phyloP scores from a whole-genome alignment of 2,888 invertebrate species.

The Lasius platythorax region DNA sequence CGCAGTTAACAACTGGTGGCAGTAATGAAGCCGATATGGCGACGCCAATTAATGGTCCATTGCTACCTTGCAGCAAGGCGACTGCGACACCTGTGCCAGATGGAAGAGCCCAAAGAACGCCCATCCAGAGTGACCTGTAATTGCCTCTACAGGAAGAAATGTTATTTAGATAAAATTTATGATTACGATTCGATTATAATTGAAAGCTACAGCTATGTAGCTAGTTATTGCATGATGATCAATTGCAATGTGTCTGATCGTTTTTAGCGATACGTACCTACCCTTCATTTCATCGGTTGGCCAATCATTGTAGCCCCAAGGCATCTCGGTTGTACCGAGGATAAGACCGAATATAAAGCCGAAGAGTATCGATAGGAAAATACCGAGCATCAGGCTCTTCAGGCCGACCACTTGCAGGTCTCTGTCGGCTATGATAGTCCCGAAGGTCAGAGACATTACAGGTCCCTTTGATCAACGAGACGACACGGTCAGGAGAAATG shows the following conservation, averaged over 20 bases:
- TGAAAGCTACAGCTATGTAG: background rate
- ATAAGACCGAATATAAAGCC: constrained; percentile 94
- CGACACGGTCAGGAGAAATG: background rate
- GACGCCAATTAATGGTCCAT: constrained; percentile 94
- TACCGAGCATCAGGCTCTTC: constrained; percentile 90
- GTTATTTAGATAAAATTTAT: background rate
- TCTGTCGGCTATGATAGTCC: constrained; percentile 92
- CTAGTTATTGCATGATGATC: background rate
- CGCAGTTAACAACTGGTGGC: constrained; percentile 95
- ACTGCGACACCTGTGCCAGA: constrained; percentile 94
- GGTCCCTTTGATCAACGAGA: constrained; percentile 87
- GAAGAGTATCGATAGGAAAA: constrained; percentile 91
- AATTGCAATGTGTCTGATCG: background rate
- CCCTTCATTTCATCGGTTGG: constrained; percentile 93
- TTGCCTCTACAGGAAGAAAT: constrained; percentile 88
- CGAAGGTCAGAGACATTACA: constrained; percentile 95
- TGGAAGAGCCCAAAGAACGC: constrained; percentile 91
- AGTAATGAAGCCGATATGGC: constrained; percentile 95
- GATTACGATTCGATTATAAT: background rate
- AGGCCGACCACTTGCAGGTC: constrained; percentile 91
- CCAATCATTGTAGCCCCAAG: constrained; percentile 92
- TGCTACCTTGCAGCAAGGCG: constrained; percentile 94
- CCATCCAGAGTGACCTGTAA: constrained; percentile 92
- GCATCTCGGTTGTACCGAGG: constrained; percentile 91
- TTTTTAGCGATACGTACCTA: constrained; percentile 86